These are phyloP conservation scores for Anagrus nilaparvatae DNA, from an alignment of 1,140 invertebrate genomes.

Conservation along the genomic window DNA sequence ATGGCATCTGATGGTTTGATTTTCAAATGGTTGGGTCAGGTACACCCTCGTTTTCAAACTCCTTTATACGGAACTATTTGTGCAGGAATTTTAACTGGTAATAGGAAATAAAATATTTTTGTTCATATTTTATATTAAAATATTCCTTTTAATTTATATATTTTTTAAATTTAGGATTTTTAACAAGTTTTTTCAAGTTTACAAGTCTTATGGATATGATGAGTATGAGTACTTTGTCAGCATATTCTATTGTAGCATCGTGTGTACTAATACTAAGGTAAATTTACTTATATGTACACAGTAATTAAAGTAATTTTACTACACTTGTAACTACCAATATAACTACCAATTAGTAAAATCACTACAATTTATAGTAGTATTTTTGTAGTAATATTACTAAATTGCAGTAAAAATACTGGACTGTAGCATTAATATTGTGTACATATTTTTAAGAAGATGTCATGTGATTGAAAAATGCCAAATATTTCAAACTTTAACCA, in stretches of 20 bases:
- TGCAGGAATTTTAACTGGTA: constrained; percentile 63
- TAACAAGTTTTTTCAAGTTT: constrained; percentile 8
- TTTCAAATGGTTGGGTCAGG: constrained; percentile 59
- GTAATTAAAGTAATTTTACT: too few species aligned
- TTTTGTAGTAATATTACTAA: too few species aligned
- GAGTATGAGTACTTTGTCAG: constrained; percentile 76
- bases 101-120: constrained; percentile 2
- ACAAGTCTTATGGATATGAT: constrained; percentile 73
- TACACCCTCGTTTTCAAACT: constrained; percentile 61
- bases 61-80: constrained; percentile 72
- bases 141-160: not conserved
- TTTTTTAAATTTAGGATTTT: constrained; percentile 1
- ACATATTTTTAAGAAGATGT: too few species aligned
- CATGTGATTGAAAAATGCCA: too few species aligned
- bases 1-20: constrained; percentile 78
- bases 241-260: constrained; percentile 72
- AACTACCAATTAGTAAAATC: too few species aligned
- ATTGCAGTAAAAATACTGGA: too few species aligned
- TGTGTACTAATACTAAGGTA: constrained; percentile 66
- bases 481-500: too few species aligned
- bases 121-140: not conserved
- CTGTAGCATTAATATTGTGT: too few species aligned
- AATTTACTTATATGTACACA: too few species aligned
- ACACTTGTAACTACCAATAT: too few species aligned
- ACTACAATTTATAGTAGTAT: too few species aligned